Conservation (phyloP, 2,797 vertebrate species). For the Chelon auratus region DNA sequence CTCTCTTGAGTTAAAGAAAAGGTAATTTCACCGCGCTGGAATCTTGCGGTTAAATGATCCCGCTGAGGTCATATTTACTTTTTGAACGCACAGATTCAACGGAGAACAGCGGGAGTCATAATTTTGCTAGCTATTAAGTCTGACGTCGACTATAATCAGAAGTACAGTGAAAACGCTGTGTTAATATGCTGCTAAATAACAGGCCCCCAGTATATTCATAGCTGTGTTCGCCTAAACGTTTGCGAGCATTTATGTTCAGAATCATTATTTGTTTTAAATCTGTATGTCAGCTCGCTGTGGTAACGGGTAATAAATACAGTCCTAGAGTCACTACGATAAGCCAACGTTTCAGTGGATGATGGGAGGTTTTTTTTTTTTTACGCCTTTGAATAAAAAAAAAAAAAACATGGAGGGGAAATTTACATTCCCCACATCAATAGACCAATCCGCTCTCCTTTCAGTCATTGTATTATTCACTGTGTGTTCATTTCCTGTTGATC, state of each 20-base stretch:
- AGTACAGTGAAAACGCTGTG: constrained; percentile 5
- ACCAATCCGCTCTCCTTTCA: constrained; percentile 82
- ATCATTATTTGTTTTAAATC: constrained; percentile 74
- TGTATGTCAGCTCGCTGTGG: constrained; percentile 78
- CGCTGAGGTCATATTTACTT: constrained; percentile 56
- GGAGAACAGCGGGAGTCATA: not conserved
- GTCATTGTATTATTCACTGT: constrained; percentile 85
- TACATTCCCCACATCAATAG: constrained; percentile 82
- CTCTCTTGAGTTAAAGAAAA: constrained; percentile 56
- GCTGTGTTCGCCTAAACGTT: constrained; percentile 13
- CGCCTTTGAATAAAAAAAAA: constrained; percentile 52
- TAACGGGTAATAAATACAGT: constrained; percentile 82
- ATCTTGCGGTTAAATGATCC: constrained; percentile 66
- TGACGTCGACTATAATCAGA: not conserved
- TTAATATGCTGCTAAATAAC: constrained; percentile 6
- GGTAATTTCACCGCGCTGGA: constrained; percentile 62
- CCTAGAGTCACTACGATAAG: constrained; percentile 64
- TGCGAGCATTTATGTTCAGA: constrained; percentile 71
- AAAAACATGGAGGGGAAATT: constrained; percentile 74
- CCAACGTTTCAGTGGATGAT: constrained; percentile 65
- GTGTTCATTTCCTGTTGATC: constrained; percentile 93
- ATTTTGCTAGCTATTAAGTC: not conserved
- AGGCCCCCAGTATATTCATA: not conserved
- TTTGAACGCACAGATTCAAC: constrained; percentile 25
- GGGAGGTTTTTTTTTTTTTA: constrained; percentile 29